Conservation (phyloP, 2,888 invertebrate species). For the Nysson spinosus region DNA sequence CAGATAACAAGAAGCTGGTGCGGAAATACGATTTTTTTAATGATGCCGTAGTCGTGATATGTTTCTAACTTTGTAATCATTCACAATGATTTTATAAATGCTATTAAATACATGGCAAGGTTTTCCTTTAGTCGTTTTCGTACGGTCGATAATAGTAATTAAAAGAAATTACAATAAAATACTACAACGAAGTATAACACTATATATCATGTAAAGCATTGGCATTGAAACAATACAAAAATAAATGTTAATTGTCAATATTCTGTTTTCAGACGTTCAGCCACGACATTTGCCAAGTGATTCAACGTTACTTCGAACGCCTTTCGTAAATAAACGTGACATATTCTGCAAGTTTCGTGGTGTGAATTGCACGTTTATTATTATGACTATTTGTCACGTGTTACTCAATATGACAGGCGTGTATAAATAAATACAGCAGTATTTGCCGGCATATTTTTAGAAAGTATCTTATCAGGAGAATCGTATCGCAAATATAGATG, state of each 20-base stretch:
- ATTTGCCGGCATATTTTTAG: background rate
- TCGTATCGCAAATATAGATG: background rate
- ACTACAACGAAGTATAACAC: too few relatives aligned
- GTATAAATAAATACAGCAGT: conserved; percentile 12
- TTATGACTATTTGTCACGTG: conserved; percentile 36
- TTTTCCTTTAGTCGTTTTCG: too few relatives aligned
- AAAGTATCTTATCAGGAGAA: background rate
- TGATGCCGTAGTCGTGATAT: conserved; percentile 71
- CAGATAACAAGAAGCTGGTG: conserved; percentile 73
- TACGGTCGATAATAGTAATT: background rate
- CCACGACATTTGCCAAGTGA: conserved; percentile 79
- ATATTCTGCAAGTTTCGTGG: background rate
- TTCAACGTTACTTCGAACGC: conserved; percentile 80
- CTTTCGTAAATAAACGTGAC: conserved; percentile 59
- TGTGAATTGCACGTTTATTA: conserved; percentile 40
- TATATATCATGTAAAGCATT: too few relatives aligned
- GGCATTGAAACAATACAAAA: conserved; percentile 5
- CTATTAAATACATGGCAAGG: background rate
- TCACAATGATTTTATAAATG: background rate
- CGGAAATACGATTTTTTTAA: conserved; percentile 77
- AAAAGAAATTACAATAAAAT: too few relatives aligned
- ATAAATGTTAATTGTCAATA: conserved; percentile 21
- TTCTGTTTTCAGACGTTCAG: conserved; percentile 79
- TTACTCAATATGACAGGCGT: background rate
- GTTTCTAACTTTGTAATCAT: conserved; percentile 13